A percentile compares a stretch with the other conserved stretches of the same genome.
Evolutionary conservation across 2,113 vertebrate species (phyloP).

Genomic region (Cyprinodon brontotheroides): DNA sequence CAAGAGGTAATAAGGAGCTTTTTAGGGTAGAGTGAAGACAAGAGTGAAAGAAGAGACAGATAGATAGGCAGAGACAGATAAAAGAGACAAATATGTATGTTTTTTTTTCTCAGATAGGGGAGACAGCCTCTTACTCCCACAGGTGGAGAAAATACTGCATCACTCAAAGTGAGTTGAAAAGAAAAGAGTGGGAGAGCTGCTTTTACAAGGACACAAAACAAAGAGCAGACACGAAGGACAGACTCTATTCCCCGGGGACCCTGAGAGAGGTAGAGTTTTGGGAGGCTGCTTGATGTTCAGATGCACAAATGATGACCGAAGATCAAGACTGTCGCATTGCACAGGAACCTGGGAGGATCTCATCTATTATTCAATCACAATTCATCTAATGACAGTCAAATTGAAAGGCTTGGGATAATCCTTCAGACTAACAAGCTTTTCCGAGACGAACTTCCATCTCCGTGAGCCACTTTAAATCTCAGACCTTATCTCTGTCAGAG

Average conservation of each 20-base stretch:
- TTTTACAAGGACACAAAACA: constrained; percentile 55
- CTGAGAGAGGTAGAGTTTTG: constrained; percentile 4
- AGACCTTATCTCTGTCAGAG: constrained; percentile 56
- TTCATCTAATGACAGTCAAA: constrained; percentile 58
- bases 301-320: constrained; percentile 33
- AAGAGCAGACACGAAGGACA: constrained; percentile 28
- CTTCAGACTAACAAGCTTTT: constrained; percentile 58
- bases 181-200: constrained; percentile 16
- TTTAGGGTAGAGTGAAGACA: constrained; percentile 30
- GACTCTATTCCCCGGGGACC: constrained; percentile 19
- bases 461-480: constrained; percentile 44
- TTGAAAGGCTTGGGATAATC: constrained; percentile 62
- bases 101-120: constrained; percentile 58
- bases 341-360: constrained; percentile 51
- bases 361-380: constrained; percentile 63
- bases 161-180: constrained; percentile 49
- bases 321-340: constrained; percentile 27
- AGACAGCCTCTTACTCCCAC: constrained; percentile 50
- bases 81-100: constrained; percentile 55
- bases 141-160: constrained; percentile 48
- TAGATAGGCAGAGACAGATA: constrained; percentile 50
- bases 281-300: constrained; percentile 23
- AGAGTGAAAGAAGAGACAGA: constrained; percentile 27
- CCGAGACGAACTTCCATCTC: constrained; percentile 55
- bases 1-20: constrained; percentile 29